Evolutionary conservation across 2,113 vertebrate genomes (phyloP), one percentile per base, ranked within the genome.

Genomic region (Tragulus kanchil): DNA sequence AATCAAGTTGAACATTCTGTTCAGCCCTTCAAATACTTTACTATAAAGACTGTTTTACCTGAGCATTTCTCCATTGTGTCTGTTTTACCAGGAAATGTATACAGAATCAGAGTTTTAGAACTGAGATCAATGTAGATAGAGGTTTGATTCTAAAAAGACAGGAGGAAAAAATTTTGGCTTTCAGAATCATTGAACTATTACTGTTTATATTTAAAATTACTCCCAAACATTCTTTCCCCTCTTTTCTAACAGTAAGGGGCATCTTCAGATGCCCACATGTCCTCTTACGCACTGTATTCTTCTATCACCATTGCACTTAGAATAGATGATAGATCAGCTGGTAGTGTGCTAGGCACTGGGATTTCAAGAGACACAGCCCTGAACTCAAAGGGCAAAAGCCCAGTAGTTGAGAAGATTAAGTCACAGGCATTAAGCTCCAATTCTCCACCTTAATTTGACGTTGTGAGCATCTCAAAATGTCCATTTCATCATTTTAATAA

Each of bases 61-160:
- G 28, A 85, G 28, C 62, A 61, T 2, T 28, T 84, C 62, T 79
- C 56, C 23, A 8, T 42, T 96, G 36, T 77, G 15, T 77, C 79
- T 89, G 71, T 85, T 96, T 94, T 54, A 97, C 56, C n/a, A 82
- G 88, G 45, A 91, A 95, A 94, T 58, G 48, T 87, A 78, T 59
- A 65, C 59, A 25, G 42, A 78, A 83, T 85, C 25, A 85, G 54
- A 88, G 26, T 77, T 96, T 96, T 90, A 89, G 54, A 95, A 93
- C 8, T 64, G n/a, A 92, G 15, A 13, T 95, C 73, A 92, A 83
- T 9, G 7, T 67, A 89, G 12, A 89, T 52, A 93, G 12, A 83
- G 23, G 42, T 86, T 96, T 93, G 21, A 42, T 82, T 94, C 71
- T 56, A 94, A 85, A n/a, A 92, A 65, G 56, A 94, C 14, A 59